Percentiles rank a stretch among this genome's conserved stretches.
Conservation (phyloP, 2,797 vertebrate species). For the Chloroceryle inda region DNA sequence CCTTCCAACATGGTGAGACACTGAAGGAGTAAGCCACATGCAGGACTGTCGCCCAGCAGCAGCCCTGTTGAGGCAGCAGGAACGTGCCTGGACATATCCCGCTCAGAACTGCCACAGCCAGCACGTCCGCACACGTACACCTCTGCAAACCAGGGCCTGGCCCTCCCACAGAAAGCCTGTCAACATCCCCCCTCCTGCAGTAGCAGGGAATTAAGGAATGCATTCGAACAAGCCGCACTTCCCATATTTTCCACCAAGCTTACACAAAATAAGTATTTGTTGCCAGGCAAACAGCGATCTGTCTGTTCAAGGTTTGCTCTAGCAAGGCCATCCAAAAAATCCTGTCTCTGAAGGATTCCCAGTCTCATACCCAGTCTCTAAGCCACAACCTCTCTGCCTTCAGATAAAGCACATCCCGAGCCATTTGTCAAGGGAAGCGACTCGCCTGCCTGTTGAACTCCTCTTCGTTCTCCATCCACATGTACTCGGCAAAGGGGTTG, state of each 20-base stretch:
- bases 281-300: neutral
- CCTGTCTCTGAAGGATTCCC: rapidly evolving
- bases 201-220: neutral
- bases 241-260: neutral
- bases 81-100: neutral
- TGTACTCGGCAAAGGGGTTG: slow-evolving; percentile 92
- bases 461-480: slow-evolving; percentile 97
- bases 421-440: neutral
- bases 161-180: neutral
- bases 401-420: neutral
- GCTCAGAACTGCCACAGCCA: neutral
- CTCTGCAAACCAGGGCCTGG: neutral
- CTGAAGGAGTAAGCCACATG: neutral
- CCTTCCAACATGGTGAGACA: neutral
- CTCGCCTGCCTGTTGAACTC: slow-evolving; percentile 93
- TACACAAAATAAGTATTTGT: neutral
- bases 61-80: neutral
- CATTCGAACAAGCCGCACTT: neutral
- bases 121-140: neutral
- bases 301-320: neutral
- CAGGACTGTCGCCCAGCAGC: neutral
- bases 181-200: neutral
- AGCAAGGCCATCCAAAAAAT: neutral
- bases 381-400: neutral
- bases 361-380: rapidly evolving